Base-by-base conservation (phyloP, 2,797 vertebrate genomes). In the Anguilla pacifica region DNA sequence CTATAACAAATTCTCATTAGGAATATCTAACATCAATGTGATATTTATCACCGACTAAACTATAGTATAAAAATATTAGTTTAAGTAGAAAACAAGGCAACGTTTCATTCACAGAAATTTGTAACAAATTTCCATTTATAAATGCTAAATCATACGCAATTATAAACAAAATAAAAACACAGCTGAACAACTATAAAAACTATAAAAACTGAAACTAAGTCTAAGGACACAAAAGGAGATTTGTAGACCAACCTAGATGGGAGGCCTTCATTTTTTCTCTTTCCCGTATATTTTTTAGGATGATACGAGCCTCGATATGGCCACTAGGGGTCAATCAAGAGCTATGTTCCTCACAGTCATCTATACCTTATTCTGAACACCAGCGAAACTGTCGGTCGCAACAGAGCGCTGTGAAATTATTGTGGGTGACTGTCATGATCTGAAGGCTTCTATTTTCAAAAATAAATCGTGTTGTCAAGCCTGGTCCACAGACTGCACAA, bases 291-390 rank as follows among this genome's bases (percentile, higher is more conserved):
- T 46, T 39, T 74, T 74, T 11, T 35, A 74, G 28, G 13, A 74
- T 74, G 35, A 3, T 7, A 28, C 25, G 7, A 67, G 0, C n/a
- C 64, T n/a, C 6, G 25, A 13, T 72, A 31, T 72, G 74, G 35
- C 35, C 74, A 79, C 74, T 79, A 79, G 74, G 74, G 31, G 74
- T 35, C 35, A 79, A 43, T 79, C 35, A 79, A 79, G 74, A 22
- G 11, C 74, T 79, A 79, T 39, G 43, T 79, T 79, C 39, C 74
- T 79, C 13, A 46, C 13, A 79, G 35, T 39, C 7, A 43, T 17
- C 74, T 46, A 39, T 46, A 39, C 31, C 13, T 67, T 43, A 43
- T 22, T 2, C 17, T 22, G 74, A 31, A 11, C n/a, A 2, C 67
- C 67, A 53, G 51, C 25, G 3, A 67, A 67, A 67, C 6, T 67